These are phyloP conservation scores for Pseudobourletiella spinata DNA, from an alignment of 1,140 invertebrate genomes.

Conservation along the genomic window DNA sequence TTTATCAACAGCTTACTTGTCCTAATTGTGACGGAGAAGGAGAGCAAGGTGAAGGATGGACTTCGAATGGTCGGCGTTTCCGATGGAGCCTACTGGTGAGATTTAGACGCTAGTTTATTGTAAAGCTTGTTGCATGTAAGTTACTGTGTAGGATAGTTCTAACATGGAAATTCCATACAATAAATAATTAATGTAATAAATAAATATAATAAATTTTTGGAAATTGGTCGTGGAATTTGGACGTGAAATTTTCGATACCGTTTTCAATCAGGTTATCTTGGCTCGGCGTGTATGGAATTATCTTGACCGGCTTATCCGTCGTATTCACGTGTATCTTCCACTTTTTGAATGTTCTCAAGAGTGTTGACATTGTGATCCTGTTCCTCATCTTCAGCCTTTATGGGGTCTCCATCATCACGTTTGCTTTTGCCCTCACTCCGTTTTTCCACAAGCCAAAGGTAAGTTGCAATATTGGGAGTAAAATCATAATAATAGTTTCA, in stretches of 20 bases:
- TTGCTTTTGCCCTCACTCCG: slow-evolving; percentile 72
- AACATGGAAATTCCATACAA: too few species aligned
- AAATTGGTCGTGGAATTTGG: too few species aligned
- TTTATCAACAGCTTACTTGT: slow-evolving; percentile 15
- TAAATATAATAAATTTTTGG: too few species aligned
- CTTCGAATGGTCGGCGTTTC: slow-evolving; percentile 81
- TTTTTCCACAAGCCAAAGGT: slow-evolving; percentile 76
- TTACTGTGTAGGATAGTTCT: too few species aligned
- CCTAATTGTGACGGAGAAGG: slow-evolving; percentile 71
- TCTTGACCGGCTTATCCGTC: slow-evolving; percentile 59
- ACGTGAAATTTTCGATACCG: too few species aligned
- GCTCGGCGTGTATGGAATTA: slow-evolving; percentile 67
- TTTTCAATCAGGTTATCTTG: slow-evolving; percentile 74
- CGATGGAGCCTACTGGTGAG: slow-evolving; percentile 75
- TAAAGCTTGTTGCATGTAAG: too few species aligned
- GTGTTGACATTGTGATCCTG: slow-evolving; percentile 66
- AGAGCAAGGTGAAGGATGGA: slow-evolving; percentile 77
- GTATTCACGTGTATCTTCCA: slow-evolving; percentile 61
- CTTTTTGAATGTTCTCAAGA: slow-evolving; percentile 61
- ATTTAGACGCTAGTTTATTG: too few species aligned
- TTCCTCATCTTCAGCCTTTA: slow-evolving; percentile 69
- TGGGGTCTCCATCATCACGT: slow-evolving; percentile 69
- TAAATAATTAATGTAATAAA: too few species aligned
- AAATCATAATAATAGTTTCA: not conserved
- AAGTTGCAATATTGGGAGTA: not conserved